Conservation (phyloP, 2,113 vertebrate species). For the Danionella cerebrum region DNA sequence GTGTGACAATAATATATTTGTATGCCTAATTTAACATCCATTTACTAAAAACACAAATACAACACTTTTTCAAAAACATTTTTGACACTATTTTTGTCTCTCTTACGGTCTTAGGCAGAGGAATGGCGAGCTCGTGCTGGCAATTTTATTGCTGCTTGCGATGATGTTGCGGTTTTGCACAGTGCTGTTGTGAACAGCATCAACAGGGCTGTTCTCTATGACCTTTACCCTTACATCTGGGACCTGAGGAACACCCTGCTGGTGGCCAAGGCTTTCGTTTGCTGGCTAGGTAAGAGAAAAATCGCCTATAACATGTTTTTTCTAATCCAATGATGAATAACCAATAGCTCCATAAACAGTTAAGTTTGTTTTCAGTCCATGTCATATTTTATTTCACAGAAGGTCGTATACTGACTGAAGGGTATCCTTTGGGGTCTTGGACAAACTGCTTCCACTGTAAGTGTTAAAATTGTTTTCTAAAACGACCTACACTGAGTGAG, state of each 20-base stretch:
- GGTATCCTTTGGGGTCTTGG: slow-evolving; percentile 65
- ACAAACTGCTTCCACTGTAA: slow-evolving; percentile 80
- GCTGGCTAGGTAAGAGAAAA: slow-evolving; percentile 67
- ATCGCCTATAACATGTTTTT: no score
- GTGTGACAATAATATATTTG: no score
- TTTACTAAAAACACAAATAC: no score
- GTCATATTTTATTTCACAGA: slow-evolving; percentile 48
- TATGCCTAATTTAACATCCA: no score
- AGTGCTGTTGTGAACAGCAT: slow-evolving; percentile 64
- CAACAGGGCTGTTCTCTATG: slow-evolving; percentile 70
- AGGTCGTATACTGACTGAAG: slow-evolving; percentile 67
- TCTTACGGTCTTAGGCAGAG: slow-evolving; percentile 43
- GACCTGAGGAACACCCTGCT: slow-evolving; percentile 75
- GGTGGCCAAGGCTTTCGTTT: slow-evolving; percentile 70
- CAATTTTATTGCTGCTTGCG: slow-evolving; percentile 63
- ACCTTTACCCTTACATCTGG: slow-evolving; percentile 82
- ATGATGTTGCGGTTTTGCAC: slow-evolving; percentile 65
- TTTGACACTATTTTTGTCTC: no score
- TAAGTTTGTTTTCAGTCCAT: no score
- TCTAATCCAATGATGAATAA: no score
- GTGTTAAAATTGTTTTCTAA: slow-evolving; percentile 34
- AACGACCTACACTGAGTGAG: no score
- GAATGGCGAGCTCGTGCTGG: slow-evolving; percentile 63
- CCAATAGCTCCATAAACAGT: no score
- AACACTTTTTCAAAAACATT: no score